Conservation (phyloP, 2,888 invertebrate genomes). For the Dasypogon diadema region DNA sequence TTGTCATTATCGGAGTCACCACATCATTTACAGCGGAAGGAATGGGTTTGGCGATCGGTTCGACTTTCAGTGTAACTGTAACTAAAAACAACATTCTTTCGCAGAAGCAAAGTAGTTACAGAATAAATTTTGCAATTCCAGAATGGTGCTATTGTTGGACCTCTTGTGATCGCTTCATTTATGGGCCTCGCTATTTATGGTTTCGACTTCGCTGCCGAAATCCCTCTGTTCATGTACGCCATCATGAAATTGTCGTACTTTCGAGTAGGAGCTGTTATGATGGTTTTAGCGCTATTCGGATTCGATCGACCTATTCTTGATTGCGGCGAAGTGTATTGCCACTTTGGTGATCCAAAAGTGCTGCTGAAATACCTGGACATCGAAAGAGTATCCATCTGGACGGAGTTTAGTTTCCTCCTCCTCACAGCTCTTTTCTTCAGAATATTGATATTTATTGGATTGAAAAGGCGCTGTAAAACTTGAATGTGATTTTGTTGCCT, state of each 20-base stretch:
- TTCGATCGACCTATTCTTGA: conserved; percentile 72
- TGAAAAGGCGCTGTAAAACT: conserved; percentile 70
- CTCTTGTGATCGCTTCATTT: conserved; percentile 75
- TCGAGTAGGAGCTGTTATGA: conserved; percentile 75
- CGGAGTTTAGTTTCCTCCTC: conserved; percentile 71
- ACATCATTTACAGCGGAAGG: conserved; percentile 83
- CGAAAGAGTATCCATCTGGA: conserved; percentile 72
- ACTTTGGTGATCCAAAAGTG: conserved; percentile 76
- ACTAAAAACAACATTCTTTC: too few species aligned
- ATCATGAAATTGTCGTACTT: conserved; percentile 77
- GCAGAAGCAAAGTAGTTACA: neutral
- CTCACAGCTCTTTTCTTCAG: conserved; percentile 72
- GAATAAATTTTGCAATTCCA: conserved; percentile 61
- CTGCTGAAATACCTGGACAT: conserved; percentile 74
- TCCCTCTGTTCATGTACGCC: conserved; percentile 73
- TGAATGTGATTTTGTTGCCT: conserved; percentile 57
- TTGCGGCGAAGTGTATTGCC: conserved; percentile 75
- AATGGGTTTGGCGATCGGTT: conserved; percentile 82
- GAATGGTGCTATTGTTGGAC: conserved; percentile 79
- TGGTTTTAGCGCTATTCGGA: conserved; percentile 75
- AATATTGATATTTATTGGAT: conserved; percentile 72
- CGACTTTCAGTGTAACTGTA: conserved; percentile 76
- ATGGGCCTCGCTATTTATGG: conserved; percentile 78
- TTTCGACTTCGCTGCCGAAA: conserved; percentile 77
- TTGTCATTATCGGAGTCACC: conserved; percentile 76